Evolutionary conservation across 2,113 vertebrate species (phyloP).

Genomic region (Sakesphorus luctuosus): DNA sequence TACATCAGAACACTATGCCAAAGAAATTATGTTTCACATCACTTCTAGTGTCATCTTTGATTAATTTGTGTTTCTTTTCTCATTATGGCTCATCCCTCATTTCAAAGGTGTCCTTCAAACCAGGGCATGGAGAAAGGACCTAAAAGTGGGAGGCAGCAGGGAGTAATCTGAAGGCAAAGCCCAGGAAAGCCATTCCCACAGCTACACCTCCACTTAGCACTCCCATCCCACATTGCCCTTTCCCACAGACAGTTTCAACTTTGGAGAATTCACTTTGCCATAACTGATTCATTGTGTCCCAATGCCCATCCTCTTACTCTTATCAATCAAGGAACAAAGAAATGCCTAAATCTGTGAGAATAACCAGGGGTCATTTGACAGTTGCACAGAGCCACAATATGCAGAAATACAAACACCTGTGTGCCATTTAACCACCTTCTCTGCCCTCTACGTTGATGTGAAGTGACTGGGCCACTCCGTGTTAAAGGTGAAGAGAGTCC

Average conservation of each 20-base stretch:
- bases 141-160: not conserved
- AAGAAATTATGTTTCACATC: constrained; percentile 29
- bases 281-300: not conserved
- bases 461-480: not conserved
- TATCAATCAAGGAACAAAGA: not conserved
- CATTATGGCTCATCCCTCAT: constrained; percentile 55
- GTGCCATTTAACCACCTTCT: not conserved
- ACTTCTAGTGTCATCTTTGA: constrained; percentile 63
- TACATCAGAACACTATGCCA: not conserved
- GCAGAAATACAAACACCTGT: not conserved
- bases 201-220: not conserved
- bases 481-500: not conserved
- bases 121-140: not conserved
- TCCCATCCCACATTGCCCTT: fast-evolving
- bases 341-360: not conserved
- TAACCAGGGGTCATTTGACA: not conserved
- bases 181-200: not conserved
- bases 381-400: not conserved
- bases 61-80: constrained; percentile 56
- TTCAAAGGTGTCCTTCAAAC: constrained; percentile 65
- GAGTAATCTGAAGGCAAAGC: not conserved
- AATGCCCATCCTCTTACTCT: not conserved
- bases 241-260: not conserved
- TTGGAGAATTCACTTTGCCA: not conserved
- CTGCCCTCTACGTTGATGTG: fast-evolving